Conservation (phyloP, 2,113 vertebrate genomes). For the Apteryx mantelli region DNA sequence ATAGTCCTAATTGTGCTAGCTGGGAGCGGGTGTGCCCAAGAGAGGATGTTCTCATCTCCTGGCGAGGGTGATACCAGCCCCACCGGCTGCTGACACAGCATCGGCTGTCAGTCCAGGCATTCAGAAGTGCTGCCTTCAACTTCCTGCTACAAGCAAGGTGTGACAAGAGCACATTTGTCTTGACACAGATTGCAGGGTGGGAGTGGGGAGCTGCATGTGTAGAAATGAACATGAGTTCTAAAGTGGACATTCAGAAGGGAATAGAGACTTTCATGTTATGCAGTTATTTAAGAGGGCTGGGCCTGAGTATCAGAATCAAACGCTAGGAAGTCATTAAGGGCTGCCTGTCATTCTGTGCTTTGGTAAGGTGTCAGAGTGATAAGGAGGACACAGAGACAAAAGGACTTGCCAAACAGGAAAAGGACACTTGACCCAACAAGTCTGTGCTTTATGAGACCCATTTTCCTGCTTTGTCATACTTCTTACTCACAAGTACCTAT, state of each 20-base stretch:
- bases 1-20: not conserved
- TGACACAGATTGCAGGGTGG: not conserved
- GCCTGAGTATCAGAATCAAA: slow-evolving; percentile 2
- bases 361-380: slow-evolving; percentile 62
- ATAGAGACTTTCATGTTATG: not conserved
- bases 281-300: not conserved
- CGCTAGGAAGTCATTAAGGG: slow-evolving; percentile 62
- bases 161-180: not conserved
- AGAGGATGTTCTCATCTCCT: slow-evolving; percentile 13
- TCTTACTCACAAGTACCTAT: slow-evolving; percentile 1
- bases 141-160: not conserved
- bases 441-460: slow-evolving; percentile 29
- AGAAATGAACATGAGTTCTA: not conserved
- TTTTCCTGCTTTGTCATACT: slow-evolving; percentile 39
- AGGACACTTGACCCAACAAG: slow-evolving; percentile 66
- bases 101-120: not conserved
- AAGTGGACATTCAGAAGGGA: not conserved
- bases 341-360: slow-evolving; percentile 40
- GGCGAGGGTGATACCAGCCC: not conserved
- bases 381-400: slow-evolving; percentile 65
- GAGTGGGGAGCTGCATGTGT: not conserved
- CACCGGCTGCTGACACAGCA: slow-evolving; percentile 1
- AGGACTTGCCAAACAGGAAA: slow-evolving; percentile 72
- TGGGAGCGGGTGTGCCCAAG: slow-evolving; percentile 21
- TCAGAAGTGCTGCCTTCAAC: not conserved